These are phyloP conservation scores for Enteromius anoplus DNA, from an alignment of 2,797 vertebrate genomes.

Conservation along the genomic window DNA sequence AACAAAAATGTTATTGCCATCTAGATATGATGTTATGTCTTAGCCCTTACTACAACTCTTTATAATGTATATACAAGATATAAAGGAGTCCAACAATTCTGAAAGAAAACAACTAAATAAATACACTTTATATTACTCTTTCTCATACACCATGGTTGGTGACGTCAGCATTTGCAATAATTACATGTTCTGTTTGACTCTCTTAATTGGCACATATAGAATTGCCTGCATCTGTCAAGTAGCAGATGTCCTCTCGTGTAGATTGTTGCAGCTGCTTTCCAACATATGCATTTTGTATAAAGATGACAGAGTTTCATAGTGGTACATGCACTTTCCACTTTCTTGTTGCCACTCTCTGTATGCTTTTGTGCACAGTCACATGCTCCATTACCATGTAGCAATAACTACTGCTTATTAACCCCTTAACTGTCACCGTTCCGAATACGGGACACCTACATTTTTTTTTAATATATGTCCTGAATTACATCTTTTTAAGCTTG, in stretches of 20 bases:
- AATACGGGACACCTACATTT: too few species aligned
- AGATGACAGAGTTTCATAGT: not conserved
- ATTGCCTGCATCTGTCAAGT: constrained; percentile 25
- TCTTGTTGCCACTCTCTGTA: not conserved
- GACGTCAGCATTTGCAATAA: not conserved
- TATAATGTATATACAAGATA: not conserved
- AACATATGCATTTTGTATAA: not conserved
- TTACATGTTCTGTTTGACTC: not conserved
- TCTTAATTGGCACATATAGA: constrained; percentile 5
- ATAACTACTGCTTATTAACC: constrained; percentile 1
- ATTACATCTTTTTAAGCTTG: too few species aligned
- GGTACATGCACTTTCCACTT: not conserved
- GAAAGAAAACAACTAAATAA: not conserved
- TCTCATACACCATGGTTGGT: not conserved
- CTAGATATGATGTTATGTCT: not conserved
- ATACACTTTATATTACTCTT: not conserved
- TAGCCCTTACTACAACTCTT: not conserved
- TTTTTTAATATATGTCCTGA: too few species aligned
- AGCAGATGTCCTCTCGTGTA: constrained; percentile 7
- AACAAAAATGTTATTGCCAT: not conserved
- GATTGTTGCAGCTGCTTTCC: constrained; percentile 3
- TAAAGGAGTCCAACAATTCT: not conserved
- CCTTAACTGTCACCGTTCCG: too few species aligned
- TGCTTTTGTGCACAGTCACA: not conserved
- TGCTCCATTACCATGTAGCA: constrained; percentile 4